Conservation (phyloP, 2,113 vertebrate genomes). For the Synodontis membranacea region DNA sequence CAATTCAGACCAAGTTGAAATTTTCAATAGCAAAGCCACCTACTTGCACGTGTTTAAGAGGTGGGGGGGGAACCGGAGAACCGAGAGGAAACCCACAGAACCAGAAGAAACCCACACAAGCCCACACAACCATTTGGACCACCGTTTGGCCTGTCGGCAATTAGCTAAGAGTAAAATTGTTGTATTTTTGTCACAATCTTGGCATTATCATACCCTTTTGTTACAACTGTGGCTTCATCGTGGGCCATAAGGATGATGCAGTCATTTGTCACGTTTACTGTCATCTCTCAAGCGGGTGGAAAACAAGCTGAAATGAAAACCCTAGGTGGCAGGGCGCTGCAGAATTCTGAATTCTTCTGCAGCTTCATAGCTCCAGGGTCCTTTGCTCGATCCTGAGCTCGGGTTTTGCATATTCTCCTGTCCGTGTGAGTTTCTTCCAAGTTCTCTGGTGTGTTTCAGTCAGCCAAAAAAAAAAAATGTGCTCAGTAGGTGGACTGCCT, state of each 20-base stretch:
- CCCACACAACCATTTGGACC: neutral
- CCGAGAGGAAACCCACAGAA: neutral
- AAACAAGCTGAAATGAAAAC: neutral
- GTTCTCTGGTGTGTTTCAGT: neutral
- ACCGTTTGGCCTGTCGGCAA: neutral
- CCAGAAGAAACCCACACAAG: neutral
- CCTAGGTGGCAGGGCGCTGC: neutral
- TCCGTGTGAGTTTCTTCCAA: neutral
- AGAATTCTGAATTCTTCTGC: too few species aligned
- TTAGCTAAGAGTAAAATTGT: neutral
- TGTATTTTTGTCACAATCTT: neutral
- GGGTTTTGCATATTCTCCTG: neutral
- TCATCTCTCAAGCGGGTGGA: neutral
- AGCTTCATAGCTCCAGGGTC: neutral
- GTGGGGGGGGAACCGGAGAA: neutral
- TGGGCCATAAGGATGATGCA: neutral
- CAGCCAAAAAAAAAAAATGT: neutral
- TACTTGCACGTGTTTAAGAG: neutral
- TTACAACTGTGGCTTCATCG: neutral
- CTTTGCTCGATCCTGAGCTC: neutral
- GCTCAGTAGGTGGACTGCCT: neutral
- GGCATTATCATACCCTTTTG: neutral
- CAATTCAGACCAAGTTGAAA: neutral
- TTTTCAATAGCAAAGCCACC: neutral
- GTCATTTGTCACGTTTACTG: neutral